Conservation (phyloP, 2,797 vertebrate genomes). For the Smutsia gigantea region DNA sequence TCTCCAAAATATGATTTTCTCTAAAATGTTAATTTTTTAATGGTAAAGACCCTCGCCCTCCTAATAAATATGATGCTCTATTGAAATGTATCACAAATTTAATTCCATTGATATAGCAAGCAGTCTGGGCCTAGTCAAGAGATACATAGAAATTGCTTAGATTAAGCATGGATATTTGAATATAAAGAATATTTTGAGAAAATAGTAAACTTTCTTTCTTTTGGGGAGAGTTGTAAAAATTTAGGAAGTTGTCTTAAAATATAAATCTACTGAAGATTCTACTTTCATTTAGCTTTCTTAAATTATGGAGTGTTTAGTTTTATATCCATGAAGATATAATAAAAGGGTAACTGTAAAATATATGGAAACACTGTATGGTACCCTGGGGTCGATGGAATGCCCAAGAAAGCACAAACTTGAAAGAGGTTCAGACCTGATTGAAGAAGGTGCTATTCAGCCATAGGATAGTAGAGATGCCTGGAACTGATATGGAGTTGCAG, state of each 20-base stretch:
- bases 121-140: background rate
- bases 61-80: background rate
- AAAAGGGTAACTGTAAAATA: background rate
- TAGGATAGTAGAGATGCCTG: background rate
- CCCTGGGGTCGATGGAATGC: background rate
- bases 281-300: background rate
- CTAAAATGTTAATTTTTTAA: background rate
- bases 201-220: slow-evolving; percentile 54
- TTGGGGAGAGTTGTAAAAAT: slow-evolving; percentile 47
- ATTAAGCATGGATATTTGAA: background rate
- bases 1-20: background rate
- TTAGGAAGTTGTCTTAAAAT: slow-evolving; percentile 50
- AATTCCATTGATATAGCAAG: background rate
- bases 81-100: background rate
- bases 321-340: background rate
- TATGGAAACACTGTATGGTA: background rate
- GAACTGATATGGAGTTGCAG: background rate
- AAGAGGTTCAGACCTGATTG: background rate
- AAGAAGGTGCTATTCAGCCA: background rate
- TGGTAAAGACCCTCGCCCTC: background rate
- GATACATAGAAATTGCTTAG: background rate
- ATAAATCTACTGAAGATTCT: slow-evolving; percentile 40
- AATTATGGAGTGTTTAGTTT: background rate
- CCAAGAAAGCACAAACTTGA: background rate
- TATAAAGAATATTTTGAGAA: slow-evolving; percentile 2